These are phyloP conservation scores for Platorchestia sp. DNA, from an alignment of 1,140 invertebrate genomes.

Conservation along the genomic window DNA sequence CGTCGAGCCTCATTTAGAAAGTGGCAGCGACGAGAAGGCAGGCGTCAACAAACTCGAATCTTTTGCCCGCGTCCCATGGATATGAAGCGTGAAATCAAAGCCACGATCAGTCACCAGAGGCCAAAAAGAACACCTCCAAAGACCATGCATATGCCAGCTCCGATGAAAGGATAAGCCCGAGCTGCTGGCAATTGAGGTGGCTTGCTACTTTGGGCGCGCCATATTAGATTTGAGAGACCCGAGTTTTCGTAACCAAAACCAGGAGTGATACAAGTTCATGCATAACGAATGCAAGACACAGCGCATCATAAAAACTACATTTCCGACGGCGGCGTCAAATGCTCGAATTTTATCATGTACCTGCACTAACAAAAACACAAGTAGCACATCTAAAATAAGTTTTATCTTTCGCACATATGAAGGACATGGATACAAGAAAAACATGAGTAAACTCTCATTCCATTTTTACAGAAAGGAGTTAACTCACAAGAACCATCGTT, in stretches of 20 bases:
- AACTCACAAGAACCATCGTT: background rate
- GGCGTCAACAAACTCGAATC: constrained; percentile 38
- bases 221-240: background rate
- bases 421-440: background rate
- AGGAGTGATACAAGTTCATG: background rate
- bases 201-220: background rate
- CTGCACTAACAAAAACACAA: too few species aligned
- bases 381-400: background rate
- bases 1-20: background rate
- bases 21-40: constrained; percentile 34
- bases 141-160: background rate
- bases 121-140: background rate
- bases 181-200: background rate
- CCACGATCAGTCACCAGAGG: constrained; percentile 19
- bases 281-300: background rate
- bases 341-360: background rate
- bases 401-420: background rate
- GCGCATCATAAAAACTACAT: background rate
- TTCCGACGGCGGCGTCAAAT: background rate
- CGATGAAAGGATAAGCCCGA: constrained; percentile 2
- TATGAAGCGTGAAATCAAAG: constrained; percentile 53
- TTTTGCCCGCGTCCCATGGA: constrained; percentile 21
- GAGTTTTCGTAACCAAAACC: background rate
- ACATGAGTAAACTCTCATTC: background rate
- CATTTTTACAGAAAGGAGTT: background rate